Evolutionary conservation across 2,888 invertebrate species (phyloP).

Genomic region (Myopa tessellatipennis): DNA sequence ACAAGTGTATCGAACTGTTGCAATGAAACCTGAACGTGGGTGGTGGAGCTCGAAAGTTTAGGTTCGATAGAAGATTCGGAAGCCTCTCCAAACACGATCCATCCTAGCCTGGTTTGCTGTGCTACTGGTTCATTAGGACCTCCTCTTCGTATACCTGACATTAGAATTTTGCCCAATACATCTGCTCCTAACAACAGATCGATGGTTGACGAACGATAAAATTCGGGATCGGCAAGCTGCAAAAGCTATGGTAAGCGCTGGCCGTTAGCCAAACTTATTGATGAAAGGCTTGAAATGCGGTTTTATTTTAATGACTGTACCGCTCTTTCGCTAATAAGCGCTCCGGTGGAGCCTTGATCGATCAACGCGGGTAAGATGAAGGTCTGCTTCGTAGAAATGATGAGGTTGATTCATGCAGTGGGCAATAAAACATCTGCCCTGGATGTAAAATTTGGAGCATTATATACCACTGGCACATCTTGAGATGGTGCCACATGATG

Average conservation of each 20-base stretch:
- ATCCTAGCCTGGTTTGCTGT: conserved; percentile 20
- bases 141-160: conserved; percentile 13
- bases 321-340: no score
- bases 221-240: conserved; percentile 16
- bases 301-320: no score
- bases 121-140: conserved; percentile 20
- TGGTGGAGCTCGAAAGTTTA: neutral
- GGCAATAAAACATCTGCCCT: neutral
- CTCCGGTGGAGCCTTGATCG: no score
- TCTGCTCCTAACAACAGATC: conserved; percentile 31
- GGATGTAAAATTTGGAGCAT: neutral
- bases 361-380: no score
- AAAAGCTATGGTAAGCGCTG: conserved; percentile 11
- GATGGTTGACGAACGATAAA: conserved; percentile 7
- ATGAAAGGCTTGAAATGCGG: neutral
- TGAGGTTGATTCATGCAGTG: no score
- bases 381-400: no score
- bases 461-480: neutral
- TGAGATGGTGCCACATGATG: neutral
- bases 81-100: conserved; percentile 16
- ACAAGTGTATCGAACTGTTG: conserved; percentile 24
- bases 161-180: conserved; percentile 11
- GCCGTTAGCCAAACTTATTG: conserved; percentile 6
- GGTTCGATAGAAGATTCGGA: neutral
- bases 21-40: neutral